phyloP scores from a whole-genome alignment of 2,888 invertebrate species.

The Frankliniella fusca region DNA sequence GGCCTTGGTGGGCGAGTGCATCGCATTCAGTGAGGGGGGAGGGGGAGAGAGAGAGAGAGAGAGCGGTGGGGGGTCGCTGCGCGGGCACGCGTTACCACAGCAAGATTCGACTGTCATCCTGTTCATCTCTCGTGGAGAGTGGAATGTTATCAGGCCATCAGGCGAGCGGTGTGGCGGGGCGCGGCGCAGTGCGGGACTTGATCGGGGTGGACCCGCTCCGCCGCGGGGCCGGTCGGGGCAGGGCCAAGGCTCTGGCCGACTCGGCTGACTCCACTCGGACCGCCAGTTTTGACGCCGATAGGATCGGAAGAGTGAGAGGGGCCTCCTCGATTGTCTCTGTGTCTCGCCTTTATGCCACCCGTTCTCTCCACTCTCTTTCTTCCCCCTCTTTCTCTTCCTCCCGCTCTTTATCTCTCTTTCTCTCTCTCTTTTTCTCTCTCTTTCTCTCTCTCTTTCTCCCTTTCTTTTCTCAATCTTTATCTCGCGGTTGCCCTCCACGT shows the following conservation, averaged over 20 bases:
- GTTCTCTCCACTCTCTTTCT: neutral
- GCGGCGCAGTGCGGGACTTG: neutral
- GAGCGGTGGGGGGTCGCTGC: no score
- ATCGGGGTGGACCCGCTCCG: neutral
- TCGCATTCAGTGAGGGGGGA: neutral
- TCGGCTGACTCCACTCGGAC: neutral
- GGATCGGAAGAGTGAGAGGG: neutral
- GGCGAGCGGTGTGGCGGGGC: neutral
- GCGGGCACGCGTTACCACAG: neutral
- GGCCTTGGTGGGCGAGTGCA: no score
- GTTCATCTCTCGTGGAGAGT: neutral
- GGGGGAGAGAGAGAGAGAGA: no score
- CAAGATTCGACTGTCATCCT: constrained; percentile 16
- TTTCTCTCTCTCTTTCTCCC: no score
- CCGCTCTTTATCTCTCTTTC: no score
- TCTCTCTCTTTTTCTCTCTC: no score
- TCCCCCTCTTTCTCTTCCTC: no score
- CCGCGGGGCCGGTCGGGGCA: neutral
- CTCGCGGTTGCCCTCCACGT: no score
- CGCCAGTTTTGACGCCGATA: constrained; percentile 14
- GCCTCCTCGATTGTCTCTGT: neutral
- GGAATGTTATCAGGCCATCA: constrained; percentile 22
- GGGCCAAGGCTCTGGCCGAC: neutral
- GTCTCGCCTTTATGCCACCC: neutral
- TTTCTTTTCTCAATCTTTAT: no score